A percentile compares a stretch with the other conserved stretches of the same genome.
Conservation (phyloP, 2,888 invertebrate genomes). For the Hylaea fasciaria region DNA sequence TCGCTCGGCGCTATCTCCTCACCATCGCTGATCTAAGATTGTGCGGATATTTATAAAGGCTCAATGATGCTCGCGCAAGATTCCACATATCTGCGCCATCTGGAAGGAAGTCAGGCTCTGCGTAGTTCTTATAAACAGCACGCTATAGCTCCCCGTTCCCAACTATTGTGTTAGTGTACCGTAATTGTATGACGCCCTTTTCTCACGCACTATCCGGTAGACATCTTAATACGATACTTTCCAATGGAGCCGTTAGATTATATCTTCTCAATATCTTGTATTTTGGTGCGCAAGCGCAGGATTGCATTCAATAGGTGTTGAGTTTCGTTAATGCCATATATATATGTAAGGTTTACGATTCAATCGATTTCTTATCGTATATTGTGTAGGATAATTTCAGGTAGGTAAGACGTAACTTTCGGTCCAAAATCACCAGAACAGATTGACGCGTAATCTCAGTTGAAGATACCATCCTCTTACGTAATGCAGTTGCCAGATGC, state of each 20-base stretch:
- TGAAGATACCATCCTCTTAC: slow-evolving; percentile 9
- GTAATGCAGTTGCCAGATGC: slow-evolving; percentile 2
- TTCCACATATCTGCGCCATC: slow-evolving; percentile 24
- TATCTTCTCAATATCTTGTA: slow-evolving; percentile 32
- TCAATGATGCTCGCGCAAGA: slow-evolving; percentile 26
- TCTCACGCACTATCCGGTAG: slow-evolving; percentile 42
- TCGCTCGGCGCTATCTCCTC: slow-evolving; percentile 21
- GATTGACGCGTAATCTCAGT: slow-evolving; percentile 7
- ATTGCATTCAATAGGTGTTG: slow-evolving; percentile 6
- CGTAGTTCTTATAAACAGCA: slow-evolving; percentile 8
- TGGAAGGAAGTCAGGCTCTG: slow-evolving; percentile 11
- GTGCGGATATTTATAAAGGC: slow-evolving; percentile 25
- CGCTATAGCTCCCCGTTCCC: slow-evolving; percentile 37
- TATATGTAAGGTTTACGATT: not conserved
- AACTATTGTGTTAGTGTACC: slow-evolving; percentile 45
- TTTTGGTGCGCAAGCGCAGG: slow-evolving; percentile 2
- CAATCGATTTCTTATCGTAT: not conserved
- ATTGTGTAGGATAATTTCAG: no score
- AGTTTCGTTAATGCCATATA: not conserved
- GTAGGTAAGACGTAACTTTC: slow-evolving; percentile 3
- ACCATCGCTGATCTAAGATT: slow-evolving; percentile 23
- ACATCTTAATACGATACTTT: slow-evolving; percentile 37
- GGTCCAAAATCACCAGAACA: slow-evolving; percentile 6
- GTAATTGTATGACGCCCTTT: slow-evolving; percentile 45
- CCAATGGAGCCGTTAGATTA: slow-evolving; percentile 39